A percentile compares a stretch with the other conserved stretches of the same genome.
These are phyloP conservation scores for Ennomos fuscantarius DNA, from an alignment of 2,888 invertebrate species.

Conservation along the genomic window DNA sequence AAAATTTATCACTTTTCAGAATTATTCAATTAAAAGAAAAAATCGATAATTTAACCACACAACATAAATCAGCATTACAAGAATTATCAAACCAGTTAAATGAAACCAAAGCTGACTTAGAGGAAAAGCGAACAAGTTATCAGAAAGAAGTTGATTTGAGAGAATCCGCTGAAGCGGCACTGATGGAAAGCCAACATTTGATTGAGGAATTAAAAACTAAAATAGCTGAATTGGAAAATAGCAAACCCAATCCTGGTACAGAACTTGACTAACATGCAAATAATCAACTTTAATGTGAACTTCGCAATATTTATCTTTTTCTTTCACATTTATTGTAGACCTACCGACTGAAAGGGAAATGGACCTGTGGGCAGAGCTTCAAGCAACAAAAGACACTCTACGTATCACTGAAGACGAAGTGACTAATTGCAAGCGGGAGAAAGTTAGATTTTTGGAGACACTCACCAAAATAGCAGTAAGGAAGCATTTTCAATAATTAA, in stretches of 20 bases:
- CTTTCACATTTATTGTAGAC: conserved; percentile 46
- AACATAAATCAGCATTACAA: conserved; percentile 60
- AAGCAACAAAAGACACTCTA: conserved; percentile 75
- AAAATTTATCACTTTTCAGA: conserved; percentile 43
- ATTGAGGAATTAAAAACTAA: conserved; percentile 64
- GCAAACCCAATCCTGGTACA: conserved; percentile 66
- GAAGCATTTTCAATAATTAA: conserved; percentile 11
- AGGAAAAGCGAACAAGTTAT: conserved; percentile 53
- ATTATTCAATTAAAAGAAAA: conserved; percentile 65
- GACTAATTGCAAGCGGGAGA: conserved; percentile 68
- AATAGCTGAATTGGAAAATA: conserved; percentile 66
- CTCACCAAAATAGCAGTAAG: conserved; percentile 74
- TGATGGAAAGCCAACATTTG: conserved; percentile 53
- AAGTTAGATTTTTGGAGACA: conserved; percentile 75
- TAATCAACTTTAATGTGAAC: too few species aligned
- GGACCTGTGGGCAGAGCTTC: conserved; percentile 74
- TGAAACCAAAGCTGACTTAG: conserved; percentile 54
- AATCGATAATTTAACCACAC: conserved; percentile 57
- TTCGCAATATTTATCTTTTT: too few species aligned
- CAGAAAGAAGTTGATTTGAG: conserved; percentile 59
- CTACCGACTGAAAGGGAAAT: conserved; percentile 76
- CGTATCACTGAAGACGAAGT: conserved; percentile 75
- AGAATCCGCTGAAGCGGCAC: conserved; percentile 49
- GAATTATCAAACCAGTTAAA: conserved; percentile 65
- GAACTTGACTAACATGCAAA: not conserved